Conservation (phyloP, 2,797 vertebrate genomes). For the Artibeus jamaicensis region DNA sequence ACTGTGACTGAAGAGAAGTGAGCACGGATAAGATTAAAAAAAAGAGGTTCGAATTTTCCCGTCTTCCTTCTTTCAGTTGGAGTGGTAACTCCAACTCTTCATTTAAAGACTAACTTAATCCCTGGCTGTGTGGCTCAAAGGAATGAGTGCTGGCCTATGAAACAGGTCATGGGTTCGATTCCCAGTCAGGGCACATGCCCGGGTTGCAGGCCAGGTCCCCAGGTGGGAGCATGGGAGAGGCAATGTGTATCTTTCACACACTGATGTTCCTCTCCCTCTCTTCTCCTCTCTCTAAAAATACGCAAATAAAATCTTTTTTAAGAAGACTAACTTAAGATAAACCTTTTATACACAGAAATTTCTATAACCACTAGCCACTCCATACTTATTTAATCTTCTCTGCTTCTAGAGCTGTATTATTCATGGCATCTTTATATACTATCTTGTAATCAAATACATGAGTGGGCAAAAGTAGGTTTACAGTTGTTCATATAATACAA, state of each 20-base stretch:
- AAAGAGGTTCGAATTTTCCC: neutral
- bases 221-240: too few species aligned
- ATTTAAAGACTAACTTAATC: neutral
- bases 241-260: too few species aligned
- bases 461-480: neutral
- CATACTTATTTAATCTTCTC: neutral
- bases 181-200: too few species aligned
- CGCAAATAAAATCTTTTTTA: too few species aligned
- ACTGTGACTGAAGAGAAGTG: neutral
- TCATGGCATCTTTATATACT: neutral
- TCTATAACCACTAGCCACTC: neutral
- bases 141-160: too few species aligned
- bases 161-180: too few species aligned
- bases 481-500: neutral
- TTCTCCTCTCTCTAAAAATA: too few species aligned
- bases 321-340: neutral
- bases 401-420: neutral
- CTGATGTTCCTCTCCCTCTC: too few species aligned
- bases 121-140: too few species aligned
- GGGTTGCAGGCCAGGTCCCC: too few species aligned
- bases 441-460: neutral
- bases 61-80: neutral
- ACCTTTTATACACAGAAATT: neutral
- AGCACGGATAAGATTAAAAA: neutral
- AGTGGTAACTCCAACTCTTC: neutral